phyloP scores from a whole-genome alignment of 2,113 vertebrate genomes.

The Rhynchopsitta pachyrhyncha region DNA sequence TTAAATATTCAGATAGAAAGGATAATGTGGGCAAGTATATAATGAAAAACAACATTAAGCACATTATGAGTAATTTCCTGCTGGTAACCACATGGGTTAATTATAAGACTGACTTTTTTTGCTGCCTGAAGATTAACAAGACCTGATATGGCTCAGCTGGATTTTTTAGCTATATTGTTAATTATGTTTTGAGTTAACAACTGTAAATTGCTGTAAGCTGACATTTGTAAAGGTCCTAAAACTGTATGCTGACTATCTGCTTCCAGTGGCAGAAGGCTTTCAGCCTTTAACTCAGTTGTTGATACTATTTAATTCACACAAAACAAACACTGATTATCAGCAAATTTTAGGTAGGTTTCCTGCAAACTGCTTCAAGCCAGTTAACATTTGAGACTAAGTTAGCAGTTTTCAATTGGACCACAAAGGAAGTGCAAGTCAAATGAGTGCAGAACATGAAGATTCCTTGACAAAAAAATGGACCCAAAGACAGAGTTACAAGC shows the following conservation, averaged over 20 bases:
- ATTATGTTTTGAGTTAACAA: neutral
- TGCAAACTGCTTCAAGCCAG: neutral
- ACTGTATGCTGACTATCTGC: neutral
- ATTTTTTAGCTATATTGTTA: conserved; percentile 23
- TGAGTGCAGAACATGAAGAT: neutral
- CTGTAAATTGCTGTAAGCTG: neutral
- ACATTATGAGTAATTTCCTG: conserved; percentile 45
- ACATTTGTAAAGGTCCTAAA: neutral
- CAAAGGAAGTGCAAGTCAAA: conserved; percentile 1
- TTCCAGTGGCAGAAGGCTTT: neutral
- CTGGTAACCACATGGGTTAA: neutral
- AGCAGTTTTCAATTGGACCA: neutral
- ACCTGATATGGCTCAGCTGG: neutral
- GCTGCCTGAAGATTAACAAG: neutral
- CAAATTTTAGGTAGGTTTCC: neutral
- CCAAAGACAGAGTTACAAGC: neutral
- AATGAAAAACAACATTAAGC: neutral
- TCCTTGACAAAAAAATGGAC: neutral
- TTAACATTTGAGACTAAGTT: neutral
- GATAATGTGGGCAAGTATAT: neutral
- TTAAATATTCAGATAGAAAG: neutral
- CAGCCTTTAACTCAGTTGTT: neutral
- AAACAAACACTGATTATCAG: neutral
- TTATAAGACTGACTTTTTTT: neutral
- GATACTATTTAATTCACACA: neutral